Base-by-base conservation (phyloP, 2,797 vertebrate species). In the Fistularia tabacaria region DNA sequence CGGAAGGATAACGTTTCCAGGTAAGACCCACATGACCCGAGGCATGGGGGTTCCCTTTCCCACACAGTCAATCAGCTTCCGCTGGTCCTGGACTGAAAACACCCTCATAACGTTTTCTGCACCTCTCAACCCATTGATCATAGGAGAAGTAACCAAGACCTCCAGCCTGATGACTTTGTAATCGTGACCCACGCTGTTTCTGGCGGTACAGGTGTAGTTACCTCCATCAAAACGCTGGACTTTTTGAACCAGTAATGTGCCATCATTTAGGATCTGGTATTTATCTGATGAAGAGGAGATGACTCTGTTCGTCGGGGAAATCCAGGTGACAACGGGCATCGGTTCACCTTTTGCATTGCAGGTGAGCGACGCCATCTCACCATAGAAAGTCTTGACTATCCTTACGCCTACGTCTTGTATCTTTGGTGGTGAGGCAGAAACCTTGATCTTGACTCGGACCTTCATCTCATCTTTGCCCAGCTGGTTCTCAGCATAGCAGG, bases 381-480 rank as follows among this genome's bases (percentile, higher is more conserved):
- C 93, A 0, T 95, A 93, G 9, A 88, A 79, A 0, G 94, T 92
- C 1, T 71, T 83, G 15, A 93, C 10, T 1, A 64, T 12, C 0
- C 74, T 37, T 0, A 63, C 59, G 0, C 82, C 83, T 71, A 91
- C 89, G 62, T 91, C 88, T 2, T 67, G 89, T 79, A 95, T 93
- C 51, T 80, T 58, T 0, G 94, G 91, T 0, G 88, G 81, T 14
- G 87, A 87, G 0, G 91, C 71, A 45, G 90, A 80, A 38, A 89
- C 90, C 75, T 93, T 93, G 37, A 98, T 90, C 1, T 89, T 87
- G 1, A 98, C 92, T 38, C 86, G 82, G 6, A 98, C 92, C 38
- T 87, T 92, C 96, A 96, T 97, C 73, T 94, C 91, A 38, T 99
- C 96, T 80, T 93, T 94, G 36, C 96, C 96, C 0, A 95, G 82